Base-by-base conservation (phyloP, 2,888 invertebrate species). In the Hirtodrosophila histrioides region DNA sequence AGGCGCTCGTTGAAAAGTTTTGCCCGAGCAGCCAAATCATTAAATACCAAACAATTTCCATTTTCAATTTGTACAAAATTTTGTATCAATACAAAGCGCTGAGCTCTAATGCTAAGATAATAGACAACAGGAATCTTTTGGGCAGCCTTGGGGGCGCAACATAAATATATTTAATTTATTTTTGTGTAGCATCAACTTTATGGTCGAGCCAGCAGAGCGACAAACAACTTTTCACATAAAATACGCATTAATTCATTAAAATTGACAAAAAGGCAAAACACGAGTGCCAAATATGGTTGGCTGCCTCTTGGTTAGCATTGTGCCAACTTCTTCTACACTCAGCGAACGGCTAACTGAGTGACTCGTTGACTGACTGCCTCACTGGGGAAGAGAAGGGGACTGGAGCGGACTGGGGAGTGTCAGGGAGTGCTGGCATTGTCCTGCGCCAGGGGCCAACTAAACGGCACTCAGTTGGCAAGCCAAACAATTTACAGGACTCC, bases 241-340 rank as follows among this genome's bases (percentile, higher is more conserved):
- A 85, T 88, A 69, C 85, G 76, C 86, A 85, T 85, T 88, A 86
- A 83, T 85, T 85, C 85, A 85, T 85, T 85, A 84, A 83, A 85
- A 80, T 88, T 88, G 88, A 88, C 88, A 73, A 88, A 88, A 78
- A 87, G 80, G 83, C 83, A 57, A 73, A 84, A 68, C 72, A 81
- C 75, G 67, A 81, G 82, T 69, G 86, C 87, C 81, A 69, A 72
- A 71, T 66, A 84, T 66, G 74, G 62, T 67, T 67, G 73, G 62
- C 68, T 83, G 78, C 62, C 67, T 74, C 67, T 70, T 63, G 63
- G 66, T 62, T 37, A 62, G 45, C 58, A 50, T 45, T 45, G 60
- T 76, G 76, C 76, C 77, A 74, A 76, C 58, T 63, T 58, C 45
- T 62, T 58, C 45, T 71, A 61, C 45, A 31, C 37, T 46, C 45